Evolutionary conservation across 1,140 invertebrate species (phyloP).

Genomic region (Helicorthomorpha holstii): DNA sequence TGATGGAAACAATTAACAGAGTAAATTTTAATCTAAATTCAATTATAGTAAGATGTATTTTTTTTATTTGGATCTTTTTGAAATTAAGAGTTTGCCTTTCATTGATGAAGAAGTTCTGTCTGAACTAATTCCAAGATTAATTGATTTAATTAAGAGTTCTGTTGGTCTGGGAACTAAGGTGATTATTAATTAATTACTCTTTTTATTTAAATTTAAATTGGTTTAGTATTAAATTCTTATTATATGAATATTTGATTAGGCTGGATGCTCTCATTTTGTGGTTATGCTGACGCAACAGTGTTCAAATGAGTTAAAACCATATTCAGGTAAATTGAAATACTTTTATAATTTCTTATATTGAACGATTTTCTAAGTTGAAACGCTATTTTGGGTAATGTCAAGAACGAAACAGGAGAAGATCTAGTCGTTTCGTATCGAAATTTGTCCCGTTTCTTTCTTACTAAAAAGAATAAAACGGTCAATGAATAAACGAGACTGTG

Average conservation of each 20-base stretch:
- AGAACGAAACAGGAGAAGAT: neutral
- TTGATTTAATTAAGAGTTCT: conserved; percentile 62
- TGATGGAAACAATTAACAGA: conserved; percentile 69
- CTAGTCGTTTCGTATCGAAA: too few species aligned
- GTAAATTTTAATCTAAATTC: conserved; percentile 25
- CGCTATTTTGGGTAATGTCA: neutral
- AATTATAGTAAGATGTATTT: neutral
- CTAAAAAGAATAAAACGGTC: too few species aligned
- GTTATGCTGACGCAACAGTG: conserved; percentile 46
- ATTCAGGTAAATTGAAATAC: conserved; percentile 31
- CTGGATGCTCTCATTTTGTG: conserved; percentile 68
- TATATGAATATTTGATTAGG: conserved; percentile 19
- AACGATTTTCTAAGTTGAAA: neutral
- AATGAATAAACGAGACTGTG: too few species aligned
- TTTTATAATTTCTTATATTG: too few species aligned
- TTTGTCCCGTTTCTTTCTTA: too few species aligned
- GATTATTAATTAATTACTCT: conserved; percentile 4
- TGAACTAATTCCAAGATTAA: conserved; percentile 57
- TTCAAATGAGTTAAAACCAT: conserved; percentile 40
- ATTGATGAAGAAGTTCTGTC: conserved; percentile 54
- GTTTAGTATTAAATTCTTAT: neutral
- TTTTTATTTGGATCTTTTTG: neutral
- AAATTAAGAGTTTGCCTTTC: conserved; percentile 55
- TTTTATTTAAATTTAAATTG: neutral
- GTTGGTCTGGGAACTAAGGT: conserved; percentile 62